Base-by-base conservation (phyloP, 2,113 vertebrate species). In the Nothobranchius furzeri region DNA sequence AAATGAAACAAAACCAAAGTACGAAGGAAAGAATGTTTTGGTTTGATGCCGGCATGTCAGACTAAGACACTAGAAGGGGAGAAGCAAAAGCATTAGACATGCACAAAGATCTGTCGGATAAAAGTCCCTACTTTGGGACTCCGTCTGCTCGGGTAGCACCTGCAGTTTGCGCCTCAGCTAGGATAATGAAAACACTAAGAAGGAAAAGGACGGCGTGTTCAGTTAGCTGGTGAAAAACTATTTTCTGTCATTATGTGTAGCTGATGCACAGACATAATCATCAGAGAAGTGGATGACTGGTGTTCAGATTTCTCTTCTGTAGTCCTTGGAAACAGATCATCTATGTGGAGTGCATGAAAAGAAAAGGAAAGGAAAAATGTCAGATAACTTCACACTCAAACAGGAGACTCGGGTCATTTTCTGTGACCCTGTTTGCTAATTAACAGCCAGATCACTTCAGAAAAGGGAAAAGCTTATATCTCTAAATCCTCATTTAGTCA, bases 341-440 rank as follows among this genome's bases (percentile, higher is more conserved):
- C 4, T 37, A 42, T 61, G 43, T 46, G 46, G 3, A 30, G 30
- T 30, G 30, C 30, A 30, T 30, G 4, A 30, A 30, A 30, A 49
- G 42, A 25, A 52, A 13, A 1, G 30, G 45, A 53, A 35, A 50
- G 52, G 24, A 53, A 49, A 59, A 68, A 30, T 4, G 60, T 76
- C 63, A 58, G 25, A 56, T 69, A 60, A 61, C 54, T 61, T 65
- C 52, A 60, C 60, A 74, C 70, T 71, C 50, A 81, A 84, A 78
- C 68, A 70, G 36, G 57, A 67, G 68, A 66, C 65, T 36, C 30
- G 68, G 68, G 58, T 68, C 47, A 52, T 61, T 35, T 45, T 63
- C 37, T 69, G 53, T 84, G 90, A 86, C 88, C 85, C 76, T 89
- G 78, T 87, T 87, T 85, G 79, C 76, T 86, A 88, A 91, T 81